Conservation (phyloP, 2,113 vertebrate species). For the Myiozetetes cayanensis region DNA sequence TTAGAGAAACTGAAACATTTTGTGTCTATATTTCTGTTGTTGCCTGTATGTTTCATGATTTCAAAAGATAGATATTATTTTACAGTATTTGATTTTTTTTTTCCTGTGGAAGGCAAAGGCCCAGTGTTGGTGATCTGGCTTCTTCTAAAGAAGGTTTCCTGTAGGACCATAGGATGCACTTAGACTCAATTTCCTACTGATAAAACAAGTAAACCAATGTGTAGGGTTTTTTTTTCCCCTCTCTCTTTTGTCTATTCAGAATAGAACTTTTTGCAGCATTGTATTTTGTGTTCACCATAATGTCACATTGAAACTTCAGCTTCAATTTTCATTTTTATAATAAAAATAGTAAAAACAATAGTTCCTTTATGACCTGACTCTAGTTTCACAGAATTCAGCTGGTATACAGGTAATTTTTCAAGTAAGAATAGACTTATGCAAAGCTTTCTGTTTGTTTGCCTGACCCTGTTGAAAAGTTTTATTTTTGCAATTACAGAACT, state of each 20-base stretch:
- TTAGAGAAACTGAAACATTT: background rate
- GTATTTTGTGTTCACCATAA: background rate
- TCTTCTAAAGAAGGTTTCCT: background rate
- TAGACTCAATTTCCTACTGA: background rate
- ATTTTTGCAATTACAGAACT: slow-evolving; percentile 39
- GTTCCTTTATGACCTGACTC: background rate
- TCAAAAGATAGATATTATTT: background rate
- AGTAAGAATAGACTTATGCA: background rate
- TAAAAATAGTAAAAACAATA: background rate
- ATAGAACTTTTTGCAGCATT: background rate
- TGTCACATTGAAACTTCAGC: background rate
- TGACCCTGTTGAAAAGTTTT: slow-evolving; percentile 35
- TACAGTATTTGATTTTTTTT: background rate
- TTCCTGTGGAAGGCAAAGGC: background rate
- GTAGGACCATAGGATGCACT: background rate
- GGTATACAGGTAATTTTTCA: background rate
- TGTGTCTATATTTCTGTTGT: background rate
- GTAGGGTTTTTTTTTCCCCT: accelerated
- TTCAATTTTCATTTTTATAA: background rate
- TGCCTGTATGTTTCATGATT: background rate
- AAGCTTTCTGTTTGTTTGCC: background rate
- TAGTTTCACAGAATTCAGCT: background rate
- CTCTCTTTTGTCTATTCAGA: background rate
- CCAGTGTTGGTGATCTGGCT: background rate
- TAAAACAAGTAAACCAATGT: background rate